A percentile compares a stretch with the other conserved stretches of the same genome.
These are phyloP conservation scores for Silurus asotus DNA, from an alignment of 2,113 vertebrate genomes.

Conservation along the genomic window DNA sequence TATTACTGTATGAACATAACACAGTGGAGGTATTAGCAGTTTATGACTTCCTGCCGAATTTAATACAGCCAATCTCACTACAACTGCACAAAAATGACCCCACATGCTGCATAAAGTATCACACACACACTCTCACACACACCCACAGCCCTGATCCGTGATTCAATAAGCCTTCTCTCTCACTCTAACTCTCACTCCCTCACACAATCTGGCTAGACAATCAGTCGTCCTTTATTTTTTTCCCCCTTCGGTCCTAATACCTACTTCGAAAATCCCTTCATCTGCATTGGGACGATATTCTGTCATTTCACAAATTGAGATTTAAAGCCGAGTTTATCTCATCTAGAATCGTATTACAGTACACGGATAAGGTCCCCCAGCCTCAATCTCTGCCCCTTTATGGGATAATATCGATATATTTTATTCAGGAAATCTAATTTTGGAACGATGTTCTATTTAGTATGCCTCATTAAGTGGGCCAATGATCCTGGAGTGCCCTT, in stretches of 20 bases:
- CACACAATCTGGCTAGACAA: constrained; percentile 24
- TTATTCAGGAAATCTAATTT: constrained; percentile 46
- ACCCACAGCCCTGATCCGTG: constrained; percentile 50
- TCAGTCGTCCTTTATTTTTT: constrained; percentile 39
- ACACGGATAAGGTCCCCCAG: constrained; percentile 35
- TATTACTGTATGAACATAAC: constrained; percentile 53
- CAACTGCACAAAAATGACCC: constrained; percentile 47
- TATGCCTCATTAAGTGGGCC: constrained; percentile 41
- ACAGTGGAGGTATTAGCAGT: constrained; percentile 47
- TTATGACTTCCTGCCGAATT: constrained; percentile 52
- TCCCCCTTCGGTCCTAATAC: constrained; percentile 35
- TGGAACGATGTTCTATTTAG: constrained; percentile 45
- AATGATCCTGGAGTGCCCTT: constrained; percentile 46
- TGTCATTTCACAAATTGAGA: constrained; percentile 54
- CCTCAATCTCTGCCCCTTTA: constrained; percentile 34
- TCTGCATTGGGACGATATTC: constrained; percentile 56
- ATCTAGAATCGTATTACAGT: constrained; percentile 40
- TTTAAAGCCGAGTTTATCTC: constrained; percentile 57
- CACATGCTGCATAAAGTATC: constrained; percentile 39
- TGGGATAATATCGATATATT: constrained; percentile 45
- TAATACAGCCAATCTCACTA: constrained; percentile 48
- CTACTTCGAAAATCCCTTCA: constrained; percentile 54
- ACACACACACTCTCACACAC: background rate
- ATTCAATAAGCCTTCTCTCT: constrained; percentile 42
- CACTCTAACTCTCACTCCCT: background rate